Conservation (phyloP, 2,888 invertebrate genomes). For the Hybos culiciformis region DNA sequence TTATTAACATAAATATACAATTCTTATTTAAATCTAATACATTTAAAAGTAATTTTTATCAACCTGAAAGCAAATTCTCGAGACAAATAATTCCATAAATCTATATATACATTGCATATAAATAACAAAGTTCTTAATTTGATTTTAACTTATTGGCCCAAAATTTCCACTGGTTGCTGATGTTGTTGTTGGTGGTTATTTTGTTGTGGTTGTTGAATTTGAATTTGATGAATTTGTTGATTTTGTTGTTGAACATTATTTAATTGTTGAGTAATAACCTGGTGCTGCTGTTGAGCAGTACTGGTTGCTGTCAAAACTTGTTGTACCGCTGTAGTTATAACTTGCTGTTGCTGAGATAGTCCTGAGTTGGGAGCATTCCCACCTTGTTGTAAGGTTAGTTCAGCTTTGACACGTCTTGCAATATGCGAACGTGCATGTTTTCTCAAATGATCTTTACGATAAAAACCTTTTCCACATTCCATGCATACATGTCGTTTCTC, state of each 20-base stretch:
- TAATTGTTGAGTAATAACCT: slow-evolving; percentile 22
- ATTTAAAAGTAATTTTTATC: neutral
- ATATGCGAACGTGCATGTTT: slow-evolving; percentile 76
- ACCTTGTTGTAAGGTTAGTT: slow-evolving; percentile 33
- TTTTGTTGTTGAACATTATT: slow-evolving; percentile 37
- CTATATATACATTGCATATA: no score
- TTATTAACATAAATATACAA: no score
- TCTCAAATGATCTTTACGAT: slow-evolving; percentile 72
- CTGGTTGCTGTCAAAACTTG: slow-evolving; percentile 20
- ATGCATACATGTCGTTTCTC: slow-evolving; percentile 72
- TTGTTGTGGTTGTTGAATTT: slow-evolving; percentile 11
- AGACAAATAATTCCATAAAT: no score
- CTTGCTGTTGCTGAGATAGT: slow-evolving; percentile 20
- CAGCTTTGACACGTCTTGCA: slow-evolving; percentile 69
- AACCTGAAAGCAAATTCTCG: neutral
- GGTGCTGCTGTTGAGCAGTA: slow-evolving; percentile 19
- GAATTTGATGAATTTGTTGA: slow-evolving; percentile 19
- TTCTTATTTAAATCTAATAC: no score
- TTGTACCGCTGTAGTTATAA: slow-evolving; percentile 11
- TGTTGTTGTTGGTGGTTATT: slow-evolving; percentile 19
- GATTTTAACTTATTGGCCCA: no score
- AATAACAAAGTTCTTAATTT: neutral
- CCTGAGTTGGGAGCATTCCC: slow-evolving; percentile 31
- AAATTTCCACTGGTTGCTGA: slow-evolving; percentile 17
- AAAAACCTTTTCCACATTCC: slow-evolving; percentile 78